Percentiles rank a stretch among this genome's conserved stretches.
Conservation (phyloP, 2,113 vertebrate species). For the Apistogramma diplotaenia region DNA sequence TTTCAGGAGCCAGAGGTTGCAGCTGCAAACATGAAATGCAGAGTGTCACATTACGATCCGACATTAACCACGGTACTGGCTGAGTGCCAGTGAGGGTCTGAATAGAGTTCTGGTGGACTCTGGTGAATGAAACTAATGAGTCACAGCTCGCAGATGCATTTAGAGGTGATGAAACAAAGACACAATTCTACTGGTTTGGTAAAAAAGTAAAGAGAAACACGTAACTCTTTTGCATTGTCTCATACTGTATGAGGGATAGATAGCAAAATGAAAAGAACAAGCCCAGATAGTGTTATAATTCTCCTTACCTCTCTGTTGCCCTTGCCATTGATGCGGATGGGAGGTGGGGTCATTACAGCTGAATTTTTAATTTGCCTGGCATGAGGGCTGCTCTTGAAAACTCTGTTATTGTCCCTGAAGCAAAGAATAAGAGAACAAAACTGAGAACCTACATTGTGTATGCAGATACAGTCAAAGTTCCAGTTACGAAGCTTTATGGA, state of each 20-base stretch:
- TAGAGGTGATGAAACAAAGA: too few species aligned
- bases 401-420: slow-evolving; percentile 73
- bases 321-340: slow-evolving; percentile 78
- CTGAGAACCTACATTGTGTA: not conserved
- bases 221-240: not conserved
- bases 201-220: not conserved
- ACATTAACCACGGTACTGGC: not conserved
- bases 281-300: not conserved
- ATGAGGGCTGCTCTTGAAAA: slow-evolving; percentile 79
- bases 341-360: slow-evolving; percentile 80
- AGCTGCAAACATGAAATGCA: slow-evolving; percentile 29
- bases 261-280: not conserved
- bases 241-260: not conserved
- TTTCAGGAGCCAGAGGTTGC: slow-evolving; percentile 70
- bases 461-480: not conserved
- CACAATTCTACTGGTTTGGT: too few species aligned
- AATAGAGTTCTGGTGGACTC: not conserved
- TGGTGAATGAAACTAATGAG: not conserved
- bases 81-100: not conserved
- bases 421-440: not conserved
- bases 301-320: slow-evolving; percentile 81
- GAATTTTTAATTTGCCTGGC: slow-evolving; percentile 76
- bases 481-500: not conserved
- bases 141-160: slow-evolving; percentile 1
- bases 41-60: not conserved